These are phyloP conservation scores for Epiperipatus broadwayi DNA, from an alignment of 2,888 invertebrate species.

Conservation along the genomic window DNA sequence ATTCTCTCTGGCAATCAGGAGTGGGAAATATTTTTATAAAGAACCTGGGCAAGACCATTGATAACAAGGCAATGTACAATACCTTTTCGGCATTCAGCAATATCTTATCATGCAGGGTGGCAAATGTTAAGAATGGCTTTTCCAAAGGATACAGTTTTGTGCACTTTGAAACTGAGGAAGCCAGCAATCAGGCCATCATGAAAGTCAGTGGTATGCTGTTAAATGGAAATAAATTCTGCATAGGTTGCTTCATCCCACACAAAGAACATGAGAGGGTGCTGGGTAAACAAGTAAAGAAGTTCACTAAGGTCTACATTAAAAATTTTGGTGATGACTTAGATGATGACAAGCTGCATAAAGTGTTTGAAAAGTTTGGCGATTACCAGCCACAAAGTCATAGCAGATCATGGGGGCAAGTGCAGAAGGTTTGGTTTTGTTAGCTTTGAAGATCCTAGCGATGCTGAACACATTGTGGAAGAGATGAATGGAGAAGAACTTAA, in stretches of 20 bases:
- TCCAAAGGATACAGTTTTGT: constrained; percentile 97
- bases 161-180: constrained; percentile 95
- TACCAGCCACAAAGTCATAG: constrained; percentile 71
- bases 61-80: constrained; percentile 98
- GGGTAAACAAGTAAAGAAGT: constrained; percentile 80
- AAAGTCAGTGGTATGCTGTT: constrained; percentile 98
- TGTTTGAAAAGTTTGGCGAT: constrained; percentile 86
- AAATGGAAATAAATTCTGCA: constrained; percentile 93
- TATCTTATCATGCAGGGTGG: constrained; percentile 87
- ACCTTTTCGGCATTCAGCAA: constrained; percentile 98
- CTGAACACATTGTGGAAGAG: constrained; percentile 64
- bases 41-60: constrained; percentile 62
- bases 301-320: constrained; percentile 96
- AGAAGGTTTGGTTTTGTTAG: constrained; percentile 98
- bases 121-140: constrained; percentile 78
- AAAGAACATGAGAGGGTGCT: constrained; percentile 94
- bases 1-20: constrained; percentile 83
- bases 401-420: constrained; percentile 67
- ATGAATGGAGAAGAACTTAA: constrained; percentile 78
- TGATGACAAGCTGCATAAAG: constrained; percentile 66
- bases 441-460: constrained; percentile 86
- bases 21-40: constrained; percentile 99
- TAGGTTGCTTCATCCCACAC: constrained; percentile 92
- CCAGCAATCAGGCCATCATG: constrained; percentile 89
- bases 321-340: constrained; percentile 89